Percentiles rank a stretch among this genome's conserved stretches.
Evolutionary conservation across 2,888 invertebrate species (phyloP).

Genomic region (Crepidodera aurea): DNA sequence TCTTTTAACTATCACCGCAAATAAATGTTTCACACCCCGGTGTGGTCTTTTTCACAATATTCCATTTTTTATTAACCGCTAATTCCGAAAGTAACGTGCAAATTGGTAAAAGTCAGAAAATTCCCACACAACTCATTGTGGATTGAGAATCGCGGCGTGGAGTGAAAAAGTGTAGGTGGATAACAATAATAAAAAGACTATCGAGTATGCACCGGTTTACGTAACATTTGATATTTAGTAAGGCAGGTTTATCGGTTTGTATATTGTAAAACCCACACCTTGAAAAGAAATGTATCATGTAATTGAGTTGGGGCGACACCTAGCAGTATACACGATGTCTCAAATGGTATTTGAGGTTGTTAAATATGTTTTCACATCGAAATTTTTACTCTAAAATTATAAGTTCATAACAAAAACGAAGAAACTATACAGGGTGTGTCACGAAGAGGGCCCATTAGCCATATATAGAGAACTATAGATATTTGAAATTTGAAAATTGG

Average conservation of each 20-base stretch:
- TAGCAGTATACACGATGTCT: background rate
- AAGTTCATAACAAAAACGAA: too few relatives aligned
- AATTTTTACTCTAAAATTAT: too few relatives aligned
- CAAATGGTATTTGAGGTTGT: too few relatives aligned
- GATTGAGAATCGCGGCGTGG: slow-evolving; percentile 4
- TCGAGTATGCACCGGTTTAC: slow-evolving; percentile 11
- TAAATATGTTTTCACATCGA: too few relatives aligned
- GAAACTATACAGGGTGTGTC: too few relatives aligned
- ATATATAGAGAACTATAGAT: too few relatives aligned
- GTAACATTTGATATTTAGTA: slow-evolving; percentile 19
- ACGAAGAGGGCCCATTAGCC: too few relatives aligned
- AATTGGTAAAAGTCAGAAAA: slow-evolving; percentile 13
- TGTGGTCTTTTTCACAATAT: background rate
- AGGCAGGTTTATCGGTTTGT: slow-evolving; percentile 1
- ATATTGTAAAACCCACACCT: slow-evolving; percentile 17
- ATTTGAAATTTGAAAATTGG: too few relatives aligned
- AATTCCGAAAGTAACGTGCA: slow-evolving; percentile 13
- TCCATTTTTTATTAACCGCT: slow-evolving; percentile 6
- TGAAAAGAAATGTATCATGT: slow-evolving; percentile 16
- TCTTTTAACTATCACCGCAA: too few relatives aligned
- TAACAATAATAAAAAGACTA: background rate
- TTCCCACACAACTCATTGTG: slow-evolving; percentile 9
- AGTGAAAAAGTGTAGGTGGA: background rate
- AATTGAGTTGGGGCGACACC: slow-evolving; percentile 4
- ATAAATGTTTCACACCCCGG: too few relatives aligned